Base-by-base conservation (phyloP, 92 coral and sea anemone genomes). In the Virgularia gustaviana region DNA sequence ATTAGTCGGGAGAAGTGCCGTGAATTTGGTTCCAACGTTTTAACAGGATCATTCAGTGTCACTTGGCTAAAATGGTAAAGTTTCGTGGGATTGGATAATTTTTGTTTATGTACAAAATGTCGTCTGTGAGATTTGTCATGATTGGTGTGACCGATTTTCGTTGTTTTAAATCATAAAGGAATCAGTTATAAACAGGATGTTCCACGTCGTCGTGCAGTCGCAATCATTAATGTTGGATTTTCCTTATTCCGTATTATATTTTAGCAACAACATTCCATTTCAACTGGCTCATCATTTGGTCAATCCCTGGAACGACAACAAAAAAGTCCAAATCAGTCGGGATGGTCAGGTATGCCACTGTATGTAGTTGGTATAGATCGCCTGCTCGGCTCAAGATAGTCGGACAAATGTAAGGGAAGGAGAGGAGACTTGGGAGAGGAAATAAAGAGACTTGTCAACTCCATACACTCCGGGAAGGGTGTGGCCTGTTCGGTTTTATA, bases 331-430 rank as follows among this genome's bases (percentile, higher is more conserved):
- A 72, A 92, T 92, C 75, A 92, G 98, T 63, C 87, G 98, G 11
- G 98, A 92, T 72, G 98, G 98, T 0, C 98, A 92, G 98, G 98
- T 92, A n/a, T n/a, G n/a, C n/a, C n/a, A n/a, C n/a, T n/a, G n/a
- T n/a, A n/a, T n/a, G n/a, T n/a, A n/a, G n/a, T n/a, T n/a, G n/a
- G n/a, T n/a, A n/a, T n/a, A n/a, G n/a, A n/a, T n/a, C n/a, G n/a
- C n/a, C n/a, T n/a, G n/a, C n/a, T n/a, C n/a, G n/a, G n/a, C n/a
- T n/a, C n/a, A n/a, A n/a, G n/a, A n/a, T n/a, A n/a, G n/a, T n/a
- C n/a, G n/a, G n/a, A n/a, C n/a, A n/a, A n/a, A n/a, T n/a, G n/a
- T n/a, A n/a, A n/a, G n/a, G n/a, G n/a, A n/a, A n/a, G n/a, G n/a
- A n/a, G n/a, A n/a, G n/a, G n/a, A n/a, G n/a, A n/a, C n/a, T n/a